These are phyloP conservation scores for Ormyrus pomaceus DNA, from an alignment of 2,888 invertebrate species.

Conservation along the genomic window DNA sequence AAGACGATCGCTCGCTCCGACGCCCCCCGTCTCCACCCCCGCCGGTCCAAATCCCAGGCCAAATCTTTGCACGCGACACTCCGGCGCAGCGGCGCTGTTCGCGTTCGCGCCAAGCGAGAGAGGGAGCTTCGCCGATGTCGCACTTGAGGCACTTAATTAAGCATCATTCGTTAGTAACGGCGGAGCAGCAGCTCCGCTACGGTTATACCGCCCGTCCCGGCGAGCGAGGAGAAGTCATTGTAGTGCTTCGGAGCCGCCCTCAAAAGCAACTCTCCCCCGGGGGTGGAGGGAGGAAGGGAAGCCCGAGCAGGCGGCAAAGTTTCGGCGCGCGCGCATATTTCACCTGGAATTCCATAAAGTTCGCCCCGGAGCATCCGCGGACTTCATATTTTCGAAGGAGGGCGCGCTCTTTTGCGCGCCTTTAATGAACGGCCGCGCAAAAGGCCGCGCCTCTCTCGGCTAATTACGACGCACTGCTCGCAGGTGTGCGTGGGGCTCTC, in stretches of 20 bases:
- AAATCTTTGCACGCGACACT: conserved; percentile 39
- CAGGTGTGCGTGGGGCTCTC: not conserved
- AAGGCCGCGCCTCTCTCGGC: not conserved
- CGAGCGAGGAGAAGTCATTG: conserved; percentile 3
- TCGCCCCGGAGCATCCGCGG: not conserved
- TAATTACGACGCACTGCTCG: conserved; percentile 40
- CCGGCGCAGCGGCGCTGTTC: conserved; percentile 1
- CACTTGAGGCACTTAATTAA: conserved; percentile 48
- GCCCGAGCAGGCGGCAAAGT: conserved; percentile 3
- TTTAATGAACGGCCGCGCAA: conserved; percentile 34
- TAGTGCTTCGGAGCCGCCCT: not conserved
- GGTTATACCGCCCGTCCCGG: not conserved
- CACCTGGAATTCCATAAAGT: conserved; percentile 47
- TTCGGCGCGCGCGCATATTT: conserved; percentile 35
- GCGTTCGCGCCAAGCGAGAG: conserved; percentile 24
- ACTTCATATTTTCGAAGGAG: conserved; percentile 45
- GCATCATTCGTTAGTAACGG: conserved; percentile 31
- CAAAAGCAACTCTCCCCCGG: not conserved
- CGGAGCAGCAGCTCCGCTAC: not conserved
- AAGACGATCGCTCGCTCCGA: too few species aligned
- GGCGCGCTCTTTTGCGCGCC: not conserved
- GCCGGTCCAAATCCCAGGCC: conserved; percentile 2
- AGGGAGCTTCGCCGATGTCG: conserved; percentile 3
- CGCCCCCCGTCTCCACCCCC: not conserved
- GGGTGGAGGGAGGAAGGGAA: not conserved